phyloP scores from a whole-genome alignment of 1,140 invertebrate genomes.

The Hylyphantes graminicola region DNA sequence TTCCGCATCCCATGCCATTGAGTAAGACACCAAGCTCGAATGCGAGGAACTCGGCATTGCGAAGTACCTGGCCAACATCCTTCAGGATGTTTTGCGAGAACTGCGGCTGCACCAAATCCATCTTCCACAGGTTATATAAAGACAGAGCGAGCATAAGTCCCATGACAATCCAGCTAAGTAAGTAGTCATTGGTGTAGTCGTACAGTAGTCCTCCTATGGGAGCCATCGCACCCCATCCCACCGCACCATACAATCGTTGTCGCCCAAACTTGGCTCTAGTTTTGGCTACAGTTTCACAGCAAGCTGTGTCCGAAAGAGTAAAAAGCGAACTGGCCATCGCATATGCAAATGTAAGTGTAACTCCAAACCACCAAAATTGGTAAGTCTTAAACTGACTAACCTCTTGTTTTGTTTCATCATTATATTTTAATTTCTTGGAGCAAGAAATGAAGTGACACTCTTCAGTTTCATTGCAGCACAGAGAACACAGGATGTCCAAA shows the following conservation, averaged over 20 bases:
- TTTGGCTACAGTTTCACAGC: conserved; percentile 22
- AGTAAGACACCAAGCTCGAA: conserved; percentile 18
- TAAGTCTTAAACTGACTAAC: conserved; percentile 6
- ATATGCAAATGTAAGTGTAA: not conserved
- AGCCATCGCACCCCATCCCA: conserved; percentile 33
- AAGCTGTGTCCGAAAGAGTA: conserved; percentile 34
- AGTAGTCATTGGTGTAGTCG: conserved; percentile 16
- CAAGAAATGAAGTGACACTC: not conserved
- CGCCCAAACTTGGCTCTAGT: conserved; percentile 6
- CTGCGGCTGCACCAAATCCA: conserved; percentile 30
- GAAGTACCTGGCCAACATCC: not conserved
- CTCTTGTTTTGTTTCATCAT: not conserved
- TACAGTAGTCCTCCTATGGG: not conserved
- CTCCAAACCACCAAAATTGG: conserved; percentile 31
- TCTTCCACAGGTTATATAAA: conserved; percentile 10
- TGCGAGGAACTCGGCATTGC: not conserved
- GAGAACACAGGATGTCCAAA: too few relatives aligned
- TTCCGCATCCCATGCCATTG: conserved; percentile 7
- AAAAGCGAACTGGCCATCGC: not conserved
- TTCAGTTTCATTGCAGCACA: not conserved
- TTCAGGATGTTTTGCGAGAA: conserved; percentile 8
- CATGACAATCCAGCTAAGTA: conserved; percentile 1
- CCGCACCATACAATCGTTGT: conserved; percentile 19
- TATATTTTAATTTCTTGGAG: too few relatives aligned
- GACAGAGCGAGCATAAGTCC: not conserved